A percentile compares a stretch with the other conserved stretches of the same genome.
phyloP scores from a whole-genome alignment of 2,888 invertebrate species.

The Drosophila cracens region DNA sequence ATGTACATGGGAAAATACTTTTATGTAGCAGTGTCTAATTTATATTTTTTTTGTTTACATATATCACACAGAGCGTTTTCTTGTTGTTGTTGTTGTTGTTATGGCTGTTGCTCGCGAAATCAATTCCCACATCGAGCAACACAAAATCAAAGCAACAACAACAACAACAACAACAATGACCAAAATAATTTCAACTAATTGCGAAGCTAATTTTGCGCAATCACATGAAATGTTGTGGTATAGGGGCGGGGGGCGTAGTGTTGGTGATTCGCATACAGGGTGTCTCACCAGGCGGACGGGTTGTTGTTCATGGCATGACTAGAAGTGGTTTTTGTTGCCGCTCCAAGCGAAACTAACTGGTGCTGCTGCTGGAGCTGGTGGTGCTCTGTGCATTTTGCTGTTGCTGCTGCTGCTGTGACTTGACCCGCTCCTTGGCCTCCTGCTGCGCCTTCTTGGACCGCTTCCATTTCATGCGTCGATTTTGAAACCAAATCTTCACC shows the following conservation, averaged over 20 bases:
- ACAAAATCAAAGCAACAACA: conserved; percentile 46
- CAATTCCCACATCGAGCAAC: conserved; percentile 58
- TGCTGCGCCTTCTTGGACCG: conserved; percentile 98
- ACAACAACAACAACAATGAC: conserved; percentile 39
- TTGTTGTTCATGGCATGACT: conserved; percentile 61
- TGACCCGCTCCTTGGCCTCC: conserved; percentile 89
- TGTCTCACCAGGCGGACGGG: conserved; percentile 65
- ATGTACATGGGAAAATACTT: conserved; percentile 57
- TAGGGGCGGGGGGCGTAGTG: background rate
- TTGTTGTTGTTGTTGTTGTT: conserved; percentile 44
- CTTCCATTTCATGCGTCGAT: conserved; percentile 99
- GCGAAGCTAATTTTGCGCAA: conserved; percentile 69
- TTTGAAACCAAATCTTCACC: conserved; percentile 99
- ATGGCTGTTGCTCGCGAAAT: conserved; percentile 32
- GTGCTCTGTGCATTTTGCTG: conserved; percentile 31
- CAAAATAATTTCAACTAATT: conserved; percentile 72
- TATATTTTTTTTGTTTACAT: conserved; percentile 60
- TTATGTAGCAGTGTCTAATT: conserved; percentile 55
- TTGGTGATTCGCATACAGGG: conserved; percentile 44
- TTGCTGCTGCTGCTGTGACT: conserved; percentile 76
- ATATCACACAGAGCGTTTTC: conserved; percentile 75
- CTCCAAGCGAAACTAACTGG: conserved; percentile 55
- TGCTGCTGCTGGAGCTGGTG: conserved; percentile 17
- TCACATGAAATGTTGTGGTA: conserved; percentile 42
- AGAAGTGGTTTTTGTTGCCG: conserved; percentile 41